Evolutionary conservation across 2,888 invertebrate species (phyloP).

Genomic region (Ypsolopha scabrella): DNA sequence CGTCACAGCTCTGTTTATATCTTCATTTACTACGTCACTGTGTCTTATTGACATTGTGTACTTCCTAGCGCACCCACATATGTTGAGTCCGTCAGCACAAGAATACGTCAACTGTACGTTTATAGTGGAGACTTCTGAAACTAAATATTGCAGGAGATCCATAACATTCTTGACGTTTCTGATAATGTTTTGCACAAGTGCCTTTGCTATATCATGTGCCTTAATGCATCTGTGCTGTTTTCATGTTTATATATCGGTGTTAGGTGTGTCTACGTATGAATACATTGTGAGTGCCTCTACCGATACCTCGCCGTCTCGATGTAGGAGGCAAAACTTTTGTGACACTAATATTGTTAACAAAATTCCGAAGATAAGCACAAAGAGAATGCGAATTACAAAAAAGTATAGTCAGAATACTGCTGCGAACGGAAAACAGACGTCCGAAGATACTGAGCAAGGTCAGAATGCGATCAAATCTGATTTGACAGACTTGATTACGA

Average conservation of each 20-base stretch:
- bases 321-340: no score
- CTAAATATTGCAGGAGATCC: slow-evolving; percentile 38
- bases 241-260: slow-evolving; percentile 86
- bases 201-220: slow-evolving; percentile 81
- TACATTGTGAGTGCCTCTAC: slow-evolving; percentile 69
- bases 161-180: slow-evolving; percentile 46
- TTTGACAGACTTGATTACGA: slow-evolving; percentile 35
- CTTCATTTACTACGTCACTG: slow-evolving; percentile 76
- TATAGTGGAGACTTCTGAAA: slow-evolving; percentile 12
- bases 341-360: neutral
- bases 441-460: neutral
- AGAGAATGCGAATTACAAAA: neutral
- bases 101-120: slow-evolving; percentile 40
- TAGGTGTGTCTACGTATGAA: slow-evolving; percentile 91
- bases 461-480: slow-evolving; percentile 16
- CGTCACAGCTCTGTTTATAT: slow-evolving; percentile 80
- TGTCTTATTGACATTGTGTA: slow-evolving; percentile 78
- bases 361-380: no score
- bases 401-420: slow-evolving; percentile 10
- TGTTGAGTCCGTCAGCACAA: slow-evolving; percentile 70
- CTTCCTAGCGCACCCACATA: slow-evolving; percentile 72
- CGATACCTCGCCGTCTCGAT: no score
- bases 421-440: slow-evolving; percentile 10
- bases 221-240: slow-evolving; percentile 88
- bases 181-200: slow-evolving; percentile 74